Conservation (phyloP, 2,113 vertebrate species). For the Puffinus mauretanicus region DNA sequence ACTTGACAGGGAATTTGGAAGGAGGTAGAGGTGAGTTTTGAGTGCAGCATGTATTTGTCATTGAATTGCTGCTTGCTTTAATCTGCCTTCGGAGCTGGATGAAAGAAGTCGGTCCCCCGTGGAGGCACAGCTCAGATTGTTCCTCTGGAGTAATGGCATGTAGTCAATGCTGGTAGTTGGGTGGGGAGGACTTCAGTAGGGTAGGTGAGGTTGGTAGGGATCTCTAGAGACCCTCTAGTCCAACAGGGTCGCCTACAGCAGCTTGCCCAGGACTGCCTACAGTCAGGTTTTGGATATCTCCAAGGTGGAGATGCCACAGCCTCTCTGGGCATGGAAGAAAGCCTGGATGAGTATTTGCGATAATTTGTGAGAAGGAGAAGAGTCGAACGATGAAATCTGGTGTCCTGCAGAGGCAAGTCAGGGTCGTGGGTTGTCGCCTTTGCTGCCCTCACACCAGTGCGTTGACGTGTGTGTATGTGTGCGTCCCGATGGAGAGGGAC, state of each 20-base stretch:
- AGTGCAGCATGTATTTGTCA: not conserved
- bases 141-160: not conserved
- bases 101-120: not conserved
- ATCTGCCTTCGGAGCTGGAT: not conserved
- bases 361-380: not conserved
- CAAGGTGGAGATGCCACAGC: not conserved
- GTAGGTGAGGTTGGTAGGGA: not conserved
- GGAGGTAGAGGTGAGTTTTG: not conserved
- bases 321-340: not conserved
- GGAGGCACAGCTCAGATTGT: not conserved
- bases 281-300: not conserved
- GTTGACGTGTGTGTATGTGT: fast-evolving
- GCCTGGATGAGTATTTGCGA: not conserved
- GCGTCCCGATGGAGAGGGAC: not conserved
- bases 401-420: not conserved
- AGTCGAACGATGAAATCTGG: not conserved
- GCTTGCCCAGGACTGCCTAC: not conserved
- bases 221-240: not conserved
- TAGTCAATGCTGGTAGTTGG: not conserved
- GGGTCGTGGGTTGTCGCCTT: not conserved
- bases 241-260: not conserved
- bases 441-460: not conserved
- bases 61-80: not conserved
- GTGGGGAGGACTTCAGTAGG: not conserved
- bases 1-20: not conserved